Evolutionary conservation across 2,797 vertebrate genomes (phyloP), one percentile per base, ranked within the genome.

Genomic region (Acrossocheilus fasciatus): DNA sequence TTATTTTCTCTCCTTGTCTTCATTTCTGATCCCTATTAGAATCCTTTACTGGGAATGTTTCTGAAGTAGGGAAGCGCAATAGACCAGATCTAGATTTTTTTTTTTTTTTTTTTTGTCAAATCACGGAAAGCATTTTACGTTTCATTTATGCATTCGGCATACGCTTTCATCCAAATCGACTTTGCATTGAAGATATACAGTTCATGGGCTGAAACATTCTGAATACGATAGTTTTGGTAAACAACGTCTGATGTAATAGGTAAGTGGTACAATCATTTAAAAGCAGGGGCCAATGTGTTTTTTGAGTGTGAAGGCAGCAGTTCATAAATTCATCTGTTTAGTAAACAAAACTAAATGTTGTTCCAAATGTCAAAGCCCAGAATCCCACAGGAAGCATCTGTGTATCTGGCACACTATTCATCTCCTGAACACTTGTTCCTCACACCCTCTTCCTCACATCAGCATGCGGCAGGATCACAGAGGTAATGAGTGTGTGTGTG

Each of bases 331-430:
- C 4, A 62, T 73, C 30, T 76, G 41, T 84, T 84, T 54, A 26
- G 6, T 23, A 57, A 69, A 69, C 34, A 62, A 23, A 59, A 59
- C 50, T 57, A 54, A 39, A 50, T 76, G 34, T 76, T 76, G 20
- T 52, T 84, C 72, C 59, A 41, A 76, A 84, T 84, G 72, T 66
- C 30, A 66, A 84, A 84, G 59, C 43, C 14, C 10, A 36, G 36
- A 84, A 78, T 54, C 43, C 64, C 36, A 12, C 36, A 10, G 74
- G 62, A 69, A 45, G 62, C 74, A 43, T 78, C 74, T 77, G 62
- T 57, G 47, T 30, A 78, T 15, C 43, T 84, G 43, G 59, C 73
- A 66, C 34, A 68, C 20, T 52, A 50, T 69, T 39, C 45, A 81
- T 70, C 64, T 69, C 20, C 59, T 6, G 2, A 81, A 81, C 17